Conservation (phyloP, 2,888 invertebrate species). For the Drosophila villosipedis region DNA sequence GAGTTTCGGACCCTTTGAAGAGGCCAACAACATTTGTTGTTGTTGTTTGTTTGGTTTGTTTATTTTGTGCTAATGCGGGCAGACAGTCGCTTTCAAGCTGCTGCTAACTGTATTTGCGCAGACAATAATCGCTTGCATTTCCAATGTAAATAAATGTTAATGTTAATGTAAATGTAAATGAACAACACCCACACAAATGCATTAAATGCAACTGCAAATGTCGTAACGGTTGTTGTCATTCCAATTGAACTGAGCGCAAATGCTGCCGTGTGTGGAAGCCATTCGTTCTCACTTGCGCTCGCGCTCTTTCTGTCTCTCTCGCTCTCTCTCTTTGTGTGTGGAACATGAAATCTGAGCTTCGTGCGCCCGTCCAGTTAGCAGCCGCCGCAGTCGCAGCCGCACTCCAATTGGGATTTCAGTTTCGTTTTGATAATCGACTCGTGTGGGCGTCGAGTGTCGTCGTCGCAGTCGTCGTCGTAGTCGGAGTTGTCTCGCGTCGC, state of each 20-base stretch:
- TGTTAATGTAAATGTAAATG: slow-evolving; percentile 62
- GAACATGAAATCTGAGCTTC: slow-evolving; percentile 74
- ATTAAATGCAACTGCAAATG: slow-evolving; percentile 41
- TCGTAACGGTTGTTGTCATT: slow-evolving; percentile 57
- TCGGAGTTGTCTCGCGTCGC: slow-evolving; percentile 40
- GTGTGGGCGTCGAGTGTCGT: slow-evolving; percentile 68
- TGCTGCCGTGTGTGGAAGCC: slow-evolving; percentile 45
- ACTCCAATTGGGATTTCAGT: slow-evolving; percentile 62
- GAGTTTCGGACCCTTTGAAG: slow-evolving; percentile 40
- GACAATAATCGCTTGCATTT: slow-evolving; percentile 69
- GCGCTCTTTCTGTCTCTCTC: slow-evolving; percentile 6
- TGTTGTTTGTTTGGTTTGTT: slow-evolving; percentile 32
- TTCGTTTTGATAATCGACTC: slow-evolving; percentile 68
- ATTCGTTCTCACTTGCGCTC: slow-evolving; percentile 33
- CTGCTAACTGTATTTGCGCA: slow-evolving; percentile 51
- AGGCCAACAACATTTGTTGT: slow-evolving; percentile 29
- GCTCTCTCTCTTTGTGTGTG: slow-evolving; percentile 31
- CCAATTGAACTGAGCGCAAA: slow-evolving; percentile 51
- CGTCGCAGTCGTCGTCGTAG: slow-evolving; percentile 30
- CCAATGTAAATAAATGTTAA: slow-evolving; percentile 66
- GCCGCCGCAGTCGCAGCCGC: slow-evolving; percentile 48
- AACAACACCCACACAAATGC: slow-evolving; percentile 49
- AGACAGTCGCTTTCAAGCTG: slow-evolving; percentile 33
- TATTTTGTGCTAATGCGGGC: slow-evolving; percentile 70
- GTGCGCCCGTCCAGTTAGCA: slow-evolving; percentile 60